Conservation (phyloP, 2,888 invertebrate species). For the Cerastis leucographa region DNA sequence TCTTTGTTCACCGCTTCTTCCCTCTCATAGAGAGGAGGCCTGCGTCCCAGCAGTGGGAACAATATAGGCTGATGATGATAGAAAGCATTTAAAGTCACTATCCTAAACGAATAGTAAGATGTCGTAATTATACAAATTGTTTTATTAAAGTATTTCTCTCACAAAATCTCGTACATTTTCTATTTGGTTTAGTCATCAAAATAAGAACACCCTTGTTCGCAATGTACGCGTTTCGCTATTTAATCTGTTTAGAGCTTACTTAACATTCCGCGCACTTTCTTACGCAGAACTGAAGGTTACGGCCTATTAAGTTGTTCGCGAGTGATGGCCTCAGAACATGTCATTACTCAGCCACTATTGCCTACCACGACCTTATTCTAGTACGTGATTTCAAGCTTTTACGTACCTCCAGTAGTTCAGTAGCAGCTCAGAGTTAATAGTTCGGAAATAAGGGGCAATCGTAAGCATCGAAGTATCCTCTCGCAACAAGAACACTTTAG, state of each 20-base stretch:
- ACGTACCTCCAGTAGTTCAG: slow-evolving; percentile 18
- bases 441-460: slow-evolving; percentile 50
- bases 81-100: neutral
- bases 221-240: slow-evolving; percentile 15
- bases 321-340: slow-evolving; percentile 56
- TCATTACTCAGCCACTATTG: slow-evolving; percentile 57
- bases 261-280: slow-evolving; percentile 52
- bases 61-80: no score
- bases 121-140: neutral
- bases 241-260: slow-evolving; percentile 52
- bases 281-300: slow-evolving; percentile 54
- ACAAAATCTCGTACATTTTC: slow-evolving; percentile 2
- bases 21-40: no score
- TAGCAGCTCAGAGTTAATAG: slow-evolving; percentile 50
- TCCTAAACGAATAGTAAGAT: neutral
- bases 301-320: slow-evolving; percentile 52
- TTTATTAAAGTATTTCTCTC: neutral
- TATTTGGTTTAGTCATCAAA: slow-evolving; percentile 30
- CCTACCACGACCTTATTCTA: slow-evolving; percentile 34
- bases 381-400: slow-evolving; percentile 44
- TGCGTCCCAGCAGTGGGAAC: no score
- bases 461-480: slow-evolving; percentile 35
- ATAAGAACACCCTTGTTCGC: slow-evolving; percentile 5
- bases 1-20: neutral
- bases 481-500: slow-evolving; percentile 22